phyloP scores from a whole-genome alignment of 2,888 invertebrate genomes.

The Papilio gigon region DNA sequence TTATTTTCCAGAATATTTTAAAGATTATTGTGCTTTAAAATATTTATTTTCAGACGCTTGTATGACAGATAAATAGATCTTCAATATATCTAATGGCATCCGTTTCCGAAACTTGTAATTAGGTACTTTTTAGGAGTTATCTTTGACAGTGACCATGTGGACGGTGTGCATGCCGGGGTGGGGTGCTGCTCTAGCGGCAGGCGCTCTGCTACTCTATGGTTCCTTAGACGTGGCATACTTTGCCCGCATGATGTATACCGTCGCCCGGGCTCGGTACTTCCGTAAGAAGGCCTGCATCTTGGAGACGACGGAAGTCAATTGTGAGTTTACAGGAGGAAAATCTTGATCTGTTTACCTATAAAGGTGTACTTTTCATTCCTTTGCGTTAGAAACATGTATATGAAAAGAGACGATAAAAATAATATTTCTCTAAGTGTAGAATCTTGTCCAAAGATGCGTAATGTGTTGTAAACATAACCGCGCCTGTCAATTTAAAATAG shows the following conservation, averaged over 20 bases:
- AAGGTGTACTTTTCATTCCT: not conserved
- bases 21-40: too few species aligned
- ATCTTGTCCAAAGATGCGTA: too few species aligned
- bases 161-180: conserved; percentile 73
- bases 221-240: conserved; percentile 88
- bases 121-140: too few species aligned
- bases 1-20: too few species aligned
- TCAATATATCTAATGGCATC: too few species aligned
- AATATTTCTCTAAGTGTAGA: too few species aligned
- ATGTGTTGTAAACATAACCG: not conserved
- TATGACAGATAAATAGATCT: too few species aligned
- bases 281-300: conserved; percentile 86
- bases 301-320: conserved; percentile 85
- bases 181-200: conserved; percentile 71
- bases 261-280: conserved; percentile 85
- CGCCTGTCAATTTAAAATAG: not conserved
- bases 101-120: too few species aligned
- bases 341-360: not conserved
- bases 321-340: conserved; percentile 68
- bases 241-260: conserved; percentile 85
- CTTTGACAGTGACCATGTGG: conserved; percentile 62
- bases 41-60: too few species aligned
- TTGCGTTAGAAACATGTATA: not conserved
- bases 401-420: too few species aligned
- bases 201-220: conserved; percentile 81